Conservation (phyloP, 2,888 invertebrate genomes). For the Morpho helenor region DNA sequence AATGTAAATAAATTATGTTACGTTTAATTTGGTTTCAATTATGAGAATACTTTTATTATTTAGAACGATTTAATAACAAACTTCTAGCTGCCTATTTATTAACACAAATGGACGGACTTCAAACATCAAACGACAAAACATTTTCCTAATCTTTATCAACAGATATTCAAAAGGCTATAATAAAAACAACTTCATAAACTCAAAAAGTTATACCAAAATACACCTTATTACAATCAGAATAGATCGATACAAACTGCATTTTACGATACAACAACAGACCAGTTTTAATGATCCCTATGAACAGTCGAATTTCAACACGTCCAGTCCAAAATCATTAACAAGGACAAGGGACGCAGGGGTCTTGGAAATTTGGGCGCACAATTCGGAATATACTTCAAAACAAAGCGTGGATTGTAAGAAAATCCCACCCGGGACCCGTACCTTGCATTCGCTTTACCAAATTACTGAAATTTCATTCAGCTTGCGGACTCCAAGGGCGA, state of each 20-base stretch:
- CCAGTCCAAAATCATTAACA: conserved; percentile 16
- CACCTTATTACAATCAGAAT: conserved; percentile 38
- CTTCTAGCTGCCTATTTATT: too few species aligned
- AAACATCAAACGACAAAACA: conserved; percentile 48
- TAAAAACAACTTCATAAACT: conserved; percentile 8
- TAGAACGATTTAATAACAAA: too few species aligned
- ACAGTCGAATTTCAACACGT: conserved; percentile 12
- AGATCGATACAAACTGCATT: conserved; percentile 37
- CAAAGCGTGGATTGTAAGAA: conserved; percentile 74
- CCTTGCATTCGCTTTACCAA: conserved; percentile 77
- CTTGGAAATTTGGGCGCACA: conserved; percentile 31
- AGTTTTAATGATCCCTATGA: conserved; percentile 41
- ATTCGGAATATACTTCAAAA: conserved; percentile 61
- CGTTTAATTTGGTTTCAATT: too few species aligned
- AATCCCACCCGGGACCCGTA: conserved; percentile 67
- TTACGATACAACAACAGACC: conserved; percentile 40
- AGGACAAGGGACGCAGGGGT: conserved; percentile 16
- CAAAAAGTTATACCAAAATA: conserved; percentile 35
- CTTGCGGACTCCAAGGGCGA: conserved; percentile 59
- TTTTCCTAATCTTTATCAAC: conserved; percentile 55
- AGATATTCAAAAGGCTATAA: conserved; percentile 47
- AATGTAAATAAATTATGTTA: too few species aligned
- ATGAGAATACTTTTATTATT: too few species aligned
- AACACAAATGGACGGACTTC: conserved; percentile 15
- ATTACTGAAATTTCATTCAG: conserved; percentile 78